phyloP scores from a whole-genome alignment of 1,140 invertebrate genomes.

The Drosophila virilis region DNA sequence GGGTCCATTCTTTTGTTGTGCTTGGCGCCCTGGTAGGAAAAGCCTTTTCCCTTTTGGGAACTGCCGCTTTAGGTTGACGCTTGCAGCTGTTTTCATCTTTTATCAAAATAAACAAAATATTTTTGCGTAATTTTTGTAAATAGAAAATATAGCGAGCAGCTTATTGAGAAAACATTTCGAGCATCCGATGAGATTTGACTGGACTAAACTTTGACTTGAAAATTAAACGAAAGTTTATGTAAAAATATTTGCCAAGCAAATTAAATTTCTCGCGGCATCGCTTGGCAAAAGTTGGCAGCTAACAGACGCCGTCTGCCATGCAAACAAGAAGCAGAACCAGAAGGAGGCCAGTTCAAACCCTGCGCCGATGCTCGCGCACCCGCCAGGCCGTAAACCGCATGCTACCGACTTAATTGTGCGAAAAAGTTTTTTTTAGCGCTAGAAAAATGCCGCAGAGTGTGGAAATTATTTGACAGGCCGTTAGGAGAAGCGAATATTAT shows the following conservation, averaged over 20 bases:
- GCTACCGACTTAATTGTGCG: constrained; percentile 63
- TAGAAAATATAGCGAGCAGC: not conserved
- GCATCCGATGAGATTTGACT: constrained; percentile 15
- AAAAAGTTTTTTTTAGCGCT: constrained; percentile 61
- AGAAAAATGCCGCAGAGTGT: constrained; percentile 62
- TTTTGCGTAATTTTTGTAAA: not conserved
- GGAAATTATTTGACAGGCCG: constrained; percentile 56
- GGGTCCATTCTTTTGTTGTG: too few species aligned
- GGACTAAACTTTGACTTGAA: constrained; percentile 16
- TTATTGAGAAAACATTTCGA: not conserved
- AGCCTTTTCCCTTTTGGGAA: too few species aligned
- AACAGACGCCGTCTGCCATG: constrained; percentile 12
- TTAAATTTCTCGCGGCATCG: constrained; percentile 40
- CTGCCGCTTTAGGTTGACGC: too few species aligned
- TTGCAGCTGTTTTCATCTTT: too few species aligned
- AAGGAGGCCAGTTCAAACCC: not conserved
- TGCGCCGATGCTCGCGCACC: not conserved
- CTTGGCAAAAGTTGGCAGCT: constrained; percentile 19
- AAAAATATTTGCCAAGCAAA: constrained; percentile 39
- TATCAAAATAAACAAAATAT: not conserved
- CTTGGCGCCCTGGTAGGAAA: too few species aligned
- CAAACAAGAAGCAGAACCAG: not conserved
- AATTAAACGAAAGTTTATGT: constrained; percentile 47
- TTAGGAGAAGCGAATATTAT: constrained; percentile 45
- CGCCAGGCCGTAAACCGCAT: constrained; percentile 6